These are phyloP conservation scores for Mustelus asterias DNA, from an alignment of 2,113 vertebrate genomes.

Conservation along the genomic window DNA sequence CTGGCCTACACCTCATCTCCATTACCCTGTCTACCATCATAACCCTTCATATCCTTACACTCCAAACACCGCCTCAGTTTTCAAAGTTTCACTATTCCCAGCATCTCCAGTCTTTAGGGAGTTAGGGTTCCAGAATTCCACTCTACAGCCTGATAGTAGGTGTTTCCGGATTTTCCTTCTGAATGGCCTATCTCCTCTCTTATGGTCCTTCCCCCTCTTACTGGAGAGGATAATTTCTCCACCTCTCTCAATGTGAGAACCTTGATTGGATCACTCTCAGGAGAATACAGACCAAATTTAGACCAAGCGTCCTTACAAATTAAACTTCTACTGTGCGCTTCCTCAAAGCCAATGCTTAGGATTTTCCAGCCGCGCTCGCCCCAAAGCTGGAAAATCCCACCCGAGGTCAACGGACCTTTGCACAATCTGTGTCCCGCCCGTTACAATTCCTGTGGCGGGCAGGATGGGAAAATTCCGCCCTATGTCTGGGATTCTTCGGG, in stretches of 20 bases:
- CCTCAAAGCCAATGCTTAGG: too few relatives aligned
- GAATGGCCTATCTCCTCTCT: not conserved
- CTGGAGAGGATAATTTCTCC: not conserved
- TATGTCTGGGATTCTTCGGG: too few relatives aligned
- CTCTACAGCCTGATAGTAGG: too few relatives aligned
- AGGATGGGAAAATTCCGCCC: too few relatives aligned
- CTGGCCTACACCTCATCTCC: not conserved
- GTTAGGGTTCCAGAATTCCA: not conserved
- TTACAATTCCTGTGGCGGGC: too few relatives aligned
- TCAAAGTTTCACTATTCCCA: too few relatives aligned
- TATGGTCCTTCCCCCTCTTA: too few relatives aligned
- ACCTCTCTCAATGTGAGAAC: not conserved
- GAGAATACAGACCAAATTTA: not conserved
- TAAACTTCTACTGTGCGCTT: not conserved
- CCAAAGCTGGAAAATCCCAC: too few relatives aligned
- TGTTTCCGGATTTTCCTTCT: not conserved
- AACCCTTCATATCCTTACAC: not conserved
- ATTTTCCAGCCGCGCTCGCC: too few relatives aligned
- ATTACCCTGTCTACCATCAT: not conserved
- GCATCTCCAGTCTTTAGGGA: not conserved
- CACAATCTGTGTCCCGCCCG: too few relatives aligned
- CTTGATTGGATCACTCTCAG: not conserved
- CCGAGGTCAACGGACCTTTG: too few relatives aligned
- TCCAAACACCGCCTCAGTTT: not conserved
- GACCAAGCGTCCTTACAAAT: not conserved